Conservation (phyloP, 2,113 vertebrate genomes). For the Eublepharis macularius region DNA sequence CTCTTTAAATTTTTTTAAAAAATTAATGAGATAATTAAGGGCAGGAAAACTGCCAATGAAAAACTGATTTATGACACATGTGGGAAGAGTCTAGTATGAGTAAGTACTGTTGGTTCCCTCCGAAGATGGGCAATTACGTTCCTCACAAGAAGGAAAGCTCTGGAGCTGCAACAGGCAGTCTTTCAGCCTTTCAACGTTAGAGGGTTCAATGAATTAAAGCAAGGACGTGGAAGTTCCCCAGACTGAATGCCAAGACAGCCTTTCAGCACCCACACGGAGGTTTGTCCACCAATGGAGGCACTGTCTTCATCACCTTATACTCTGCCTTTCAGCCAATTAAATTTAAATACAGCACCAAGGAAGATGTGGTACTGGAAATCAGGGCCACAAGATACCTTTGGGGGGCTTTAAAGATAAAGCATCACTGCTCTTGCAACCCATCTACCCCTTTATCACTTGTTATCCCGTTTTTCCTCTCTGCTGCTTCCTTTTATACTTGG, state of each 20-base stretch:
- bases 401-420: slow-evolving; percentile 22
- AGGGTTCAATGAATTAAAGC: background rate
- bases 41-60: slow-evolving; percentile 11
- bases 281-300: background rate
- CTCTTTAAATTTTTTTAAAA: slow-evolving; percentile 21
- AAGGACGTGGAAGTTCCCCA: background rate
- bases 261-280: background rate
- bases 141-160: background rate
- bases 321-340: background rate
- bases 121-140: background rate
- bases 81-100: background rate
- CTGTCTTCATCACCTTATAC: background rate
- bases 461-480: background rate
- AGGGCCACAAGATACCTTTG: too few species aligned
- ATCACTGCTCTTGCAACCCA: background rate
- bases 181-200: background rate
- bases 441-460: too few species aligned
- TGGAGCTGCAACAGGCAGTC: background rate
- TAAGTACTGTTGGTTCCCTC: slow-evolving; percentile 15
- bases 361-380: too few species aligned
- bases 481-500: background rate
- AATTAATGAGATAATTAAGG: slow-evolving; percentile 15
- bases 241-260: background rate
- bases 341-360: background rate
- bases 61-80: slow-evolving; percentile 24